phyloP scores from a whole-genome alignment of 1,140 invertebrate genomes.

The Caenorhabditis elegans region WBcel235 BX284602.5:8036501-8037000 shows the following conservation, averaged over 20 bases:
- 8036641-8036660: constrained; percentile 98
- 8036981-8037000: constrained; percentile 87
- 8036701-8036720: constrained; percentile 98
- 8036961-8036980: constrained; percentile 90
- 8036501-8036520: constrained; percentile 84
- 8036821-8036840: constrained; percentile 93
- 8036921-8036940: constrained; percentile 73
- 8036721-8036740: constrained; percentile 94
- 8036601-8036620: constrained; percentile 80
- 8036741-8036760: constrained; percentile 70
- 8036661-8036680: constrained; percentile 98
- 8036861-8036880: constrained; percentile 73
- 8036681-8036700: constrained; percentile 89
- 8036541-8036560: constrained; percentile 53
- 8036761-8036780: neutral
- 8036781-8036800: constrained; percentile 69
- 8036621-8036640: constrained; percentile 94
- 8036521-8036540: constrained; percentile 72
- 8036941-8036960: constrained; percentile 97
- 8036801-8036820: constrained; percentile 82
- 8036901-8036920: constrained; percentile 44
- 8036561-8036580: no score
- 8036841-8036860: constrained; percentile 91
- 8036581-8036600: constrained; percentile 76
- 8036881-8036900: neutral